Evolutionary conservation across 1,140 invertebrate species (phyloP), one percentile per base, ranked within the genome.

Genomic region (Sitobion miscanthi): DNA sequence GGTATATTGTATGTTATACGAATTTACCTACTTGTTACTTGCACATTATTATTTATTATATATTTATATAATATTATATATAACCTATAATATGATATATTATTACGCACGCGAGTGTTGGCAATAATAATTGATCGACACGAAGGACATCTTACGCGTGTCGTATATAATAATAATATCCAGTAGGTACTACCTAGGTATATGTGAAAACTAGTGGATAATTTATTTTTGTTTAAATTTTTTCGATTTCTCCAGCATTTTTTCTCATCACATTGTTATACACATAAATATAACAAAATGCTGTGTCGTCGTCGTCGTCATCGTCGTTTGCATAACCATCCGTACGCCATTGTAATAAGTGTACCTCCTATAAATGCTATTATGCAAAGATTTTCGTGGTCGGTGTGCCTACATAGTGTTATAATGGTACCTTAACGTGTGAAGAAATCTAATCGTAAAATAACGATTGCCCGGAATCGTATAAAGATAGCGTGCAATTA

Each of bases 41-140:
- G 11, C n/a, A n/a, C 5, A 77, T 77, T 77, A 77, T 77, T 77
- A 77, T 69, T 69, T 69, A 30, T 17, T n/a, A n/a, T 77, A 77
- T 17, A n/a, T 47, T 47, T 47, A 47, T 47, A 47, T 30, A 62
- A 42, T 42, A 42, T 42, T 4, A 42, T 3, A 42, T 42, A 42
- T 62, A 54, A 62, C 57, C 11, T 77, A 77, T n/a, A 77, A 35
- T 77, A 77, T n/a, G 30, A 69, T n/a, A 77, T 77, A 17, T n/a
- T 77, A 77, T 77, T 77, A 77, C 6, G n/a, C 62, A 77, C n/a
- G 30, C n/a, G n/a, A n/a, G 4, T 85, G 4, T 85, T 42, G 21
- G 83, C 42, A 85, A 85, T 85, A 83, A 83, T 83, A 85, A 85
- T 85, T 85, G 42, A 85, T 85, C 21, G 23, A 9, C 42, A 85